Evolutionary conservation across 1,140 invertebrate species (phyloP), one percentile per base, ranked within the genome.

Genomic region (Sitophilus oryzae): DNA sequence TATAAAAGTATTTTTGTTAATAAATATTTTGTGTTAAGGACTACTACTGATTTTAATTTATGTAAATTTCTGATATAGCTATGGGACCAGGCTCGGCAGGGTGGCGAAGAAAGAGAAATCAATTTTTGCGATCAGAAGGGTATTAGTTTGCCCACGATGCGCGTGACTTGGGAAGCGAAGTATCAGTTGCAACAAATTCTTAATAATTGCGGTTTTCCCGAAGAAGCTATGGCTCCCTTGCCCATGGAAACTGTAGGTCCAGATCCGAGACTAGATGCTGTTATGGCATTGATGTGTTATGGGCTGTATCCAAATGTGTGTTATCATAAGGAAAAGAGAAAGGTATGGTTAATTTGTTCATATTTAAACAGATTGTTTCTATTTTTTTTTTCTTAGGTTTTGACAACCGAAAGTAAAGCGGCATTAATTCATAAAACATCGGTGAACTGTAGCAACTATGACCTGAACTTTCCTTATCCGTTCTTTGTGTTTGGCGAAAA

Each of bases 401-500:
- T 96, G 14, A 98, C 96, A 3, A 92, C 91, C 0, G 96, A 98
- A 76, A 90, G 90, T 16, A 96, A 93, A 72, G 83, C 86, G 2
- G 96, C 95, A 0, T 73, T 98, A 0, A 88, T 98, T 45, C 93
- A 97, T 73, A 98, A 98, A 71, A 93, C 93, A 0, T 98, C 95
- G 0, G 93, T 98, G 0, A 97, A 97, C 74, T 96, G 93, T 71
- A 88, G 82, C 58, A 92, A 89, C 68, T 76, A 82, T 49, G 86
- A 89, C 40, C 81, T 91, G 48, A 80, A 79, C 49, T 98, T 97
- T 65, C 89, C 90, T 0, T 96, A 86, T 52, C 96, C 96, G 2
- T 92, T 96, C 67, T 97, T 99, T 71, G 89, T 98, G 25, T 99
- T 98, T 73, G 93, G 93, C 2, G 96, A 99, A 76, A 98, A 99